phyloP scores from a whole-genome alignment of 1,140 invertebrate genomes.

The Atta colombica region DNA sequence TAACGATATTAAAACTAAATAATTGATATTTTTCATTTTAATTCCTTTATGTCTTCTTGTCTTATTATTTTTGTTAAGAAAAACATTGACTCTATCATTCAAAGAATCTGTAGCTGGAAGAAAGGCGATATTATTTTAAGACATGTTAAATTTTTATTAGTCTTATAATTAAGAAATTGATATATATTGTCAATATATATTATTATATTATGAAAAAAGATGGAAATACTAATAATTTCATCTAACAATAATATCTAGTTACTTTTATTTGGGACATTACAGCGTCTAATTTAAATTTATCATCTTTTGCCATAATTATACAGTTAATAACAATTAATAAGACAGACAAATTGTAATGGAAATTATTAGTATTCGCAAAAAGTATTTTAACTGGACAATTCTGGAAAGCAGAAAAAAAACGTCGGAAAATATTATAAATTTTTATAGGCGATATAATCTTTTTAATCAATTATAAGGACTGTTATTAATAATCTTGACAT shows the following conservation, averaged over 20 bases:
- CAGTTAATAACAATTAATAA: conserved; percentile 19
- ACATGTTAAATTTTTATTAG: not conserved
- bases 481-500: conserved; percentile 38
- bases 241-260: not conserved
- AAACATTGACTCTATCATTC: conserved; percentile 2
- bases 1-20: not conserved
- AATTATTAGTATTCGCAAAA: conserved; percentile 31
- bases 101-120: conserved; percentile 33
- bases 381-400: conserved; percentile 20
- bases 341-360: not conserved
- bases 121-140: conserved; percentile 23
- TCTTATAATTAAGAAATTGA: not conserved
- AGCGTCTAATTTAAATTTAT: not conserved
- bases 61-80: conserved; percentile 26
- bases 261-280: not conserved
- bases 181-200: not conserved
- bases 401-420: not conserved
- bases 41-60: not conserved
- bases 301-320: conserved; percentile 7
- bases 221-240: not conserved
- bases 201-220: not conserved
- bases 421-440: not conserved
- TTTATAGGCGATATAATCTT: conserved; percentile 32
- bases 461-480: conserved; percentile 46
- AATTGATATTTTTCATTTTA: not conserved